Evolutionary conservation across 2,888 invertebrate species (phyloP).

Genomic region (Quadroppia sp.): DNA sequence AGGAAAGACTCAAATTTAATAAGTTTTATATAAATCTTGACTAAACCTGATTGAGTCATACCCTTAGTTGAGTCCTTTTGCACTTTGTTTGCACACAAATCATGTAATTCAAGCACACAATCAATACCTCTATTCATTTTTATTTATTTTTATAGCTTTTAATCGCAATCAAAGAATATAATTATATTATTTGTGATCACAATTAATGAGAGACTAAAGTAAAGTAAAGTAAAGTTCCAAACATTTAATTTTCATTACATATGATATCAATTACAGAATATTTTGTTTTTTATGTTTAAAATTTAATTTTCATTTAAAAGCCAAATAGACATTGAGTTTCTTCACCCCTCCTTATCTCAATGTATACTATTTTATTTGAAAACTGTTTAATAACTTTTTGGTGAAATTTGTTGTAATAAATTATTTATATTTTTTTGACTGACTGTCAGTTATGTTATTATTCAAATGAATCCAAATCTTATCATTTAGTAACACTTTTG

Average conservation of each 20-base stretch:
- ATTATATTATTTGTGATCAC: neutral
- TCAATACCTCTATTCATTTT: too few species aligned
- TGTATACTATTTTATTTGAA: too few species aligned
- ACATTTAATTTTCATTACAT: neutral
- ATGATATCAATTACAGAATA: constrained; percentile 5
- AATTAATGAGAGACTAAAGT: neutral
- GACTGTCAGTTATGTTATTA: too few species aligned
- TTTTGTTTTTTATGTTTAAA: neutral
- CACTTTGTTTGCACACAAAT: constrained; percentile 24
- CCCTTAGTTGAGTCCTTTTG: neutral
- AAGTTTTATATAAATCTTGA: neutral
- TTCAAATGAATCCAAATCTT: too few species aligned
- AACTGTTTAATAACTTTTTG: too few species aligned
- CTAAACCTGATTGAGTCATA: constrained; percentile 34
- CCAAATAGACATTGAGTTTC: neutral
- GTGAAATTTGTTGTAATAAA: too few species aligned
- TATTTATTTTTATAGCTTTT: too few species aligned
- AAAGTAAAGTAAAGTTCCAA: neutral
- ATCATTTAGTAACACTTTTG: too few species aligned
- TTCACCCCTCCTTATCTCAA: neutral
- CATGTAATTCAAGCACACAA: neutral
- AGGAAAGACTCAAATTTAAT: constrained; percentile 17
- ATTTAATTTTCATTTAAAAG: neutral
- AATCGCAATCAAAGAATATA: neutral
- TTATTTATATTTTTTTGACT: too few species aligned